Evolutionary conservation across 1,140 invertebrate species (phyloP).

Genomic region (Atta colombica): DNA sequence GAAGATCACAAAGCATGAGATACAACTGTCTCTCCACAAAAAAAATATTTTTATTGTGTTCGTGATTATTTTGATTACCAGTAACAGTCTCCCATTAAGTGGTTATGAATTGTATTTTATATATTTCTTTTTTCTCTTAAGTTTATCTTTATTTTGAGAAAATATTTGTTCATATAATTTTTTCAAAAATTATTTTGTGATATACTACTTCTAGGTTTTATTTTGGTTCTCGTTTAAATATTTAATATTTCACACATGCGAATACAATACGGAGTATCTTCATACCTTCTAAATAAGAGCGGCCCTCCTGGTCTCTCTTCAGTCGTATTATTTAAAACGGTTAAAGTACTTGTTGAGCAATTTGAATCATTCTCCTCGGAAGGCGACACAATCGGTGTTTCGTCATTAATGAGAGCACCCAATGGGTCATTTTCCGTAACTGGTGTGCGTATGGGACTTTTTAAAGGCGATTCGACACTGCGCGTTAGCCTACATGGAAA

Average conservation of each 20-base stretch:
- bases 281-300: conserved; percentile 84
- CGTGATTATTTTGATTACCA: conserved; percentile 29
- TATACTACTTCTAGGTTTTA: conserved; percentile 3
- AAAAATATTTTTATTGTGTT: conserved; percentile 39
- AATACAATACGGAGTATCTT: conserved; percentile 37
- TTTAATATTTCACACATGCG: conserved; percentile 27
- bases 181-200: conserved; percentile 12
- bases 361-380: conserved; percentile 86
- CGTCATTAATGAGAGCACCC: conserved; percentile 91
- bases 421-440: conserved; percentile 97
- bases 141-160: conserved; percentile 7
- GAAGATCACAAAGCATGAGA: neutral
- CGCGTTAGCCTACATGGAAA: conserved; percentile 86
- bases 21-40: neutral
- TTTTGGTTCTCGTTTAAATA: neutral
- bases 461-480: conserved; percentile 84
- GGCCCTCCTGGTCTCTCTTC: conserved; percentile 85
- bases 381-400: conserved; percentile 85
- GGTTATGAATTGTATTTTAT: neutral
- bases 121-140: neutral
- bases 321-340: conserved; percentile 83
- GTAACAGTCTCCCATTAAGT: conserved; percentile 49
- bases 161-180: neutral
- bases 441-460: conserved; percentile 90
- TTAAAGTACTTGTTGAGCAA: conserved; percentile 85